phyloP scores from a whole-genome alignment of 2,888 invertebrate genomes.

The Volucella inanis region DNA sequence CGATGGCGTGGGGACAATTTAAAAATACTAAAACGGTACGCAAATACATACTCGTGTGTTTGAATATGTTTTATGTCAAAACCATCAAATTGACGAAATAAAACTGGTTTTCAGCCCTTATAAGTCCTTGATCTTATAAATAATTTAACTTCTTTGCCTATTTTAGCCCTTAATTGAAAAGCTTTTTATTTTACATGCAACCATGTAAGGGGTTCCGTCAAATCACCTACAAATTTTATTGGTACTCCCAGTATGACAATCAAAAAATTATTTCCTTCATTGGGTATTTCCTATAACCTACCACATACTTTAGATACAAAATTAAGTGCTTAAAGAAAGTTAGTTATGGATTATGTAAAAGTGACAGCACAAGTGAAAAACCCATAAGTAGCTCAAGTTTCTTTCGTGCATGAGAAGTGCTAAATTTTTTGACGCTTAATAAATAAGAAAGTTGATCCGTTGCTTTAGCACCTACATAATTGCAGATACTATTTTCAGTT shows the following conservation, averaged over 20 bases:
- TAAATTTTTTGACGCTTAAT: slow-evolving; percentile 36
- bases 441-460: slow-evolving; percentile 52
- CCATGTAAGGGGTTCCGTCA: background rate
- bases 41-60: background rate
- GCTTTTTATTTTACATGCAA: slow-evolving; percentile 12
- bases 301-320: background rate
- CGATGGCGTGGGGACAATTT: too few species aligned
- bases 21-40: background rate
- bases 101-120: background rate
- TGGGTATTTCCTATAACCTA: background rate
- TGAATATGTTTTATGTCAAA: background rate
- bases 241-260: background rate
- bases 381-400: background rate
- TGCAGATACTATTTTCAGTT: slow-evolving; percentile 36
- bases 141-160: slow-evolving; percentile 25
- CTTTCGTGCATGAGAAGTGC: slow-evolving; percentile 48
- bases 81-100: background rate
- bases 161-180: background rate
- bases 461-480: slow-evolving; percentile 57
- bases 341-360: slow-evolving; percentile 30
- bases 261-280: too few species aligned
- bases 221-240: background rate
- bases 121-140: slow-evolving; percentile 31
- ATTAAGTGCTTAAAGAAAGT: slow-evolving; percentile 13
- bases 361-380: slow-evolving; percentile 1